Conservation (phyloP, 1,140 invertebrate genomes). For the Rhagoletis zephyria region DNA sequence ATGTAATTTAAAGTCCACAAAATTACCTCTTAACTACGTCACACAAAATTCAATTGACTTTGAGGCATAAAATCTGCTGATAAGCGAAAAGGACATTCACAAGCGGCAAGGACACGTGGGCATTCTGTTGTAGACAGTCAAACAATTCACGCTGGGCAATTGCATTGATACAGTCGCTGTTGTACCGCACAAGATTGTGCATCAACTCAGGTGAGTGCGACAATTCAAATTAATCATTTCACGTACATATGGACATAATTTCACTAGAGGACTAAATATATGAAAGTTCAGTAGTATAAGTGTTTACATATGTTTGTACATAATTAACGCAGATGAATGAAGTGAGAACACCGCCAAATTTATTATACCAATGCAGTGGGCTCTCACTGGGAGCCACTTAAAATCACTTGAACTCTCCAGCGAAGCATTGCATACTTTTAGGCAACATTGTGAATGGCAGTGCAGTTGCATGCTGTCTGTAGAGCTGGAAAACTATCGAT, state of each 20-base stretch:
- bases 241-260: too few relatives aligned
- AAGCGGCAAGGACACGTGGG: neutral
- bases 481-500: neutral
- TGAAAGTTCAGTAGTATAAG: neutral
- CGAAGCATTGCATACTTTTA: neutral
- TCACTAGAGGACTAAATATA: too few relatives aligned
- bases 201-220: slow-evolving; percentile 68
- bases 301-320: too few relatives aligned
- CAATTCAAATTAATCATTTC: too few relatives aligned
- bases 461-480: neutral
- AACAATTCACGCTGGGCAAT: slow-evolving; percentile 68
- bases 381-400: neutral
- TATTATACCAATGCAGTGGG: neutral
- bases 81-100: slow-evolving; percentile 8
- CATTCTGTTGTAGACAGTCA: neutral
- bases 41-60: neutral
- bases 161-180: slow-evolving; percentile 71
- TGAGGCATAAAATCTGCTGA: neutral
- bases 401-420: too few relatives aligned
- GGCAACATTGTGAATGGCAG: neutral
- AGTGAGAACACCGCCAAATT: too few relatives aligned
- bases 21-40: neutral
- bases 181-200: slow-evolving; percentile 72
- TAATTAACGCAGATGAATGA: too few relatives aligned
- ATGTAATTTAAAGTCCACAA: neutral